Percentiles rank a stretch among this genome's conserved stretches.
Conservation (phyloP, 1,140 invertebrate genomes). For the Littorina saxatilis region DNA sequence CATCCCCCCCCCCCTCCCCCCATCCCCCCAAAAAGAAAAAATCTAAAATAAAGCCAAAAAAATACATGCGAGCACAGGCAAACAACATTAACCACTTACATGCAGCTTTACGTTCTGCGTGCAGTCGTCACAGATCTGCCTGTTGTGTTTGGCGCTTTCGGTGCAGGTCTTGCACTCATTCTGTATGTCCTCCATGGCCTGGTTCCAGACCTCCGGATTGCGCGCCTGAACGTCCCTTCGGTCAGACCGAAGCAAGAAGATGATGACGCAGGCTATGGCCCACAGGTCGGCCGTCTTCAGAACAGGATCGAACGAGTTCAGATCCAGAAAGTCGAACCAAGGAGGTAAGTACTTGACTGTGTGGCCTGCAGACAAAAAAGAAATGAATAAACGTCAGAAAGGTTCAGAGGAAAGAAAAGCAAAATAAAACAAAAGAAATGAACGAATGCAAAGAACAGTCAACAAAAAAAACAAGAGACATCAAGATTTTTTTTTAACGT, state of each 20-base stretch:
- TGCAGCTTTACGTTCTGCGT: neutral
- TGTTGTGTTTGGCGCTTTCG: too few species aligned
- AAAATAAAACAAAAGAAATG: too few species aligned
- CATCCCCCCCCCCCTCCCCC: too few species aligned
- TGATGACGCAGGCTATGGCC: conserved; percentile 1
- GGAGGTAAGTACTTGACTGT: conserved; percentile 13
- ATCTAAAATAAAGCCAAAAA: too few species aligned
- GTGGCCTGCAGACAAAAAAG: too few species aligned
- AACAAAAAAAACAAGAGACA: too few species aligned
- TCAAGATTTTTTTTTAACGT: too few species aligned
- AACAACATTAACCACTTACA: neutral
- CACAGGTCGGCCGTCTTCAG: conserved; percentile 28
- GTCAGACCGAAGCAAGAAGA: neutral
- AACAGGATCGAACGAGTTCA: conserved; percentile 6
- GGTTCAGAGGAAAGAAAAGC: too few species aligned
- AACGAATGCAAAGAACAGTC: neutral
- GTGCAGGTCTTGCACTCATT: neutral
- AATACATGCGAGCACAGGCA: too few species aligned
- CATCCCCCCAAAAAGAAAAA: too few species aligned
- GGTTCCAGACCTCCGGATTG: neutral
- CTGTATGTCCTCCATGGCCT: neutral
- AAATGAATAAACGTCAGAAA: too few species aligned
- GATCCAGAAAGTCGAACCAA: conserved; percentile 7
- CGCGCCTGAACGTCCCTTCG: neutral
- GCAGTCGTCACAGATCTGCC: too few species aligned